Evolutionary conservation across 2,113 vertebrate species (phyloP).

Genomic region (Tetrao urogallus): DNA sequence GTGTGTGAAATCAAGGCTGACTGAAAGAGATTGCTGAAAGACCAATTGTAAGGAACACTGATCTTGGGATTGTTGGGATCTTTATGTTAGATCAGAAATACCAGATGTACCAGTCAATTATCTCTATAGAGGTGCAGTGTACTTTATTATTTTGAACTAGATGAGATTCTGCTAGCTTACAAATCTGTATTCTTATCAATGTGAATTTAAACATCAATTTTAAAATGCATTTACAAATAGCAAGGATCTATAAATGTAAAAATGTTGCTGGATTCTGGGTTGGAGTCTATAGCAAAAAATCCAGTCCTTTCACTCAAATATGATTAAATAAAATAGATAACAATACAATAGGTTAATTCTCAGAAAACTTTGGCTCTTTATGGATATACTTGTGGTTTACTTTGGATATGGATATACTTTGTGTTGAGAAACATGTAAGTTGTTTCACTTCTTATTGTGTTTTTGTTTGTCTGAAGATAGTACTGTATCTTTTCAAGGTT

Average conservation of each 20-base stretch:
- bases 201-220: not conserved
- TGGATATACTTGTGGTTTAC: not conserved
- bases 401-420: not conserved
- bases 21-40: not conserved
- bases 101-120: not conserved
- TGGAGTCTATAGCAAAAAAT: not conserved
- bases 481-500: not conserved
- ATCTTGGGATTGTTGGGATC: not conserved
- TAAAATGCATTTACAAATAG: not conserved
- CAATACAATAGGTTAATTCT: not conserved
- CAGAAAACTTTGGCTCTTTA: not conserved
- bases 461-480: not conserved
- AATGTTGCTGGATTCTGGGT: not conserved
- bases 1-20: not conserved
- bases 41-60: not conserved
- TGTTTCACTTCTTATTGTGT: not conserved
- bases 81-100: not conserved
- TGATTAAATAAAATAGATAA: not conserved
- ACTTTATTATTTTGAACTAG: not conserved
- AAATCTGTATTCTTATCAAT: not conserved
- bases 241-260: not conserved
- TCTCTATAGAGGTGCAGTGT: not conserved
- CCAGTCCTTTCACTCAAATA: not conserved
- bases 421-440: not conserved
- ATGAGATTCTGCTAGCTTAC: not conserved